Conservation (phyloP, 2,888 invertebrate genomes). For the Chromoteleia sp. region DNA sequence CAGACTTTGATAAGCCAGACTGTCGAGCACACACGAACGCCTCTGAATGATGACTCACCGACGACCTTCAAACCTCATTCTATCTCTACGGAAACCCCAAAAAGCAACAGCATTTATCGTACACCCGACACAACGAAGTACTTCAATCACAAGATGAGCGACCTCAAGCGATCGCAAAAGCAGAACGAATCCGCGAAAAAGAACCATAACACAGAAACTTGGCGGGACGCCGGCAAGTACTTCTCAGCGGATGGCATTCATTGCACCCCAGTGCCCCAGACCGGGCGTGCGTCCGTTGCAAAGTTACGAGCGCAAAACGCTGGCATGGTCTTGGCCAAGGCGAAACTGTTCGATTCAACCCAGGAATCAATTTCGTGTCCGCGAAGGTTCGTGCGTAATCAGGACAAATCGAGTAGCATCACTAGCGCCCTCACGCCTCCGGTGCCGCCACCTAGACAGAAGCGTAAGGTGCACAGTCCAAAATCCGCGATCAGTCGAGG, state of each 20-base stretch:
- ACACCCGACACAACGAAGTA: slow-evolving; percentile 81
- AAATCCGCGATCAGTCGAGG: slow-evolving; percentile 24
- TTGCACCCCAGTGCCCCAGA: slow-evolving; percentile 83
- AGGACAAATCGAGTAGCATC: slow-evolving; percentile 9
- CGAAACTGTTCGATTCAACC: slow-evolving; percentile 89
- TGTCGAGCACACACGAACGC: slow-evolving; percentile 76
- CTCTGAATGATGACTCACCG: slow-evolving; percentile 73
- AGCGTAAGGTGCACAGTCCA: slow-evolving; percentile 32
- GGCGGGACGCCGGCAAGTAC: slow-evolving; percentile 56
- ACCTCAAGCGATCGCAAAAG: slow-evolving; percentile 77
- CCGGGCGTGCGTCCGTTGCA: slow-evolving; percentile 90
- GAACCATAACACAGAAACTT: slow-evolving; percentile 64
- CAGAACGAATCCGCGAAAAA: slow-evolving; percentile 62
- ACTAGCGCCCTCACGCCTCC: slow-evolving; percentile 42
- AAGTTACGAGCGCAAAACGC: slow-evolving; percentile 90
- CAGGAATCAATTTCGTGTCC: slow-evolving; percentile 50
- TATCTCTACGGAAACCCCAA: slow-evolving; percentile 7
- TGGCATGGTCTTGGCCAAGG: slow-evolving; percentile 92
- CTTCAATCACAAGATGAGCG: slow-evolving; percentile 79
- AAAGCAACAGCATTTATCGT: slow-evolving; percentile 72
- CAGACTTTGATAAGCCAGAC: slow-evolving; percentile 79
- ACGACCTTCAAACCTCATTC: background rate
- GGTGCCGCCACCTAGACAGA: slow-evolving; percentile 41
- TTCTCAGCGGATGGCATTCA: slow-evolving; percentile 29
- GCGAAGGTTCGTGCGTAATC: slow-evolving; percentile 38